A percentile compares a stretch with the other conserved stretches of the same genome.
phyloP scores from a whole-genome alignment of 2,113 vertebrate genomes.

The Poeciliopsis retropinna region DNA sequence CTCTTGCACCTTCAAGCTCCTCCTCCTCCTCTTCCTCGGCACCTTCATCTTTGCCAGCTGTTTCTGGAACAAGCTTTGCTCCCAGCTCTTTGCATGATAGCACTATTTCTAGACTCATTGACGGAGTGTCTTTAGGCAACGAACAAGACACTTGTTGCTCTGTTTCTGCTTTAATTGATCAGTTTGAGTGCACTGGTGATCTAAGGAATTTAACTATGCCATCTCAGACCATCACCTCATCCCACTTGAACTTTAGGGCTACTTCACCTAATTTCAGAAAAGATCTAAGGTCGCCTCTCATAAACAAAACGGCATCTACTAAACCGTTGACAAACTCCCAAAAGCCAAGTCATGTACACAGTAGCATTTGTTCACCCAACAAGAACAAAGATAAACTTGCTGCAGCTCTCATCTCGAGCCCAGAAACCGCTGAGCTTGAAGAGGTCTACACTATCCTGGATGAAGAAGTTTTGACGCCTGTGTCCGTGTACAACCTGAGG shows the following conservation, averaged over 20 bases:
- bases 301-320: conserved; percentile 5
- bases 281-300: conserved; percentile 41
- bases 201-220: conserved; percentile 54
- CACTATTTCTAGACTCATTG: conserved; percentile 90
- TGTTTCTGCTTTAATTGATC: conserved; percentile 88
- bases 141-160: conserved; percentile 83
- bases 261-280: conserved; percentile 30
- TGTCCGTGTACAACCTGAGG: conserved; percentile 67
- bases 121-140: conserved; percentile 84
- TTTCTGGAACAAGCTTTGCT: conserved; percentile 52
- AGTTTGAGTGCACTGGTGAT: conserved; percentile 80
- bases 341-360: conserved; percentile 32
- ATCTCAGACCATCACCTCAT: conserved; percentile 10
- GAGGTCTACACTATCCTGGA: conserved; percentile 78
- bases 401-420: conserved; percentile 68
- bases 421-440: conserved; percentile 81
- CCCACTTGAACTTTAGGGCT: conserved; percentile 29
- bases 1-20: conserved; percentile 56
- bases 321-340: conserved; percentile 25
- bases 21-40: conserved; percentile 63
- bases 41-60: conserved; percentile 46
- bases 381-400: conserved; percentile 30
- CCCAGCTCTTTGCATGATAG: conserved; percentile 81
- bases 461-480: conserved; percentile 77
- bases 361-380: conserved; percentile 22